Evolutionary conservation across 2,797 vertebrate genomes (phyloP).

Genomic region (Sternotherus odoratus): DNA sequence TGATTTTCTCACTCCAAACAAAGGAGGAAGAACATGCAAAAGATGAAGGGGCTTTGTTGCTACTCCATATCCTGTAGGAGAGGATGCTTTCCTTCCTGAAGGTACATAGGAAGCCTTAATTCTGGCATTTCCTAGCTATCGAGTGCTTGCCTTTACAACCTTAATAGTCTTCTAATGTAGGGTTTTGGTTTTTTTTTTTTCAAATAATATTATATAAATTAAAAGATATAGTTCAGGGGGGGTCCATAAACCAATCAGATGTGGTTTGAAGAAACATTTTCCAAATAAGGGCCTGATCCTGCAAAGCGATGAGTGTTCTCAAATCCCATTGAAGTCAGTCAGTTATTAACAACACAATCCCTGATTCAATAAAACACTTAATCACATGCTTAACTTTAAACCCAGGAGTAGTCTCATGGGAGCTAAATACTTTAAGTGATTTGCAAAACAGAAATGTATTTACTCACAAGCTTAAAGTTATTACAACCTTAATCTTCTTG

Average conservation of each 20-base stretch:
- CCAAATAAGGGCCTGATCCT: neutral
- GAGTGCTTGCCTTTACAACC: neutral
- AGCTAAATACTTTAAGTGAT: neutral
- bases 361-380: neutral
- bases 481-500: slow-evolving; percentile 5
- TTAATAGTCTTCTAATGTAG: neutral
- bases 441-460: slow-evolving; percentile 14
- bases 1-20: neutral
- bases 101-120: neutral
- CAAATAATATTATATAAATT: neutral
- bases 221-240: neutral
- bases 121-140: neutral
- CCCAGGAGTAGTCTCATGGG: neutral
- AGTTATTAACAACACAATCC: neutral
- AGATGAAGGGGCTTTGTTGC: too few species aligned
- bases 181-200: too few species aligned
- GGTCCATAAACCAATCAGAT: neutral
- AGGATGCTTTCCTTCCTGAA: too few species aligned
- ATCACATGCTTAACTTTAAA: slow-evolving; percentile 16
- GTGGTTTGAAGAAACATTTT: neutral
- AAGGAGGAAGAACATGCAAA: too few species aligned
- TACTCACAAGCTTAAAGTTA: neutral
- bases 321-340: neutral
- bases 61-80: too few species aligned
- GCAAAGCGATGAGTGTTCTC: neutral